Conservation (phyloP, 2,113 vertebrate species). For the Microcebus murinus region DNA sequence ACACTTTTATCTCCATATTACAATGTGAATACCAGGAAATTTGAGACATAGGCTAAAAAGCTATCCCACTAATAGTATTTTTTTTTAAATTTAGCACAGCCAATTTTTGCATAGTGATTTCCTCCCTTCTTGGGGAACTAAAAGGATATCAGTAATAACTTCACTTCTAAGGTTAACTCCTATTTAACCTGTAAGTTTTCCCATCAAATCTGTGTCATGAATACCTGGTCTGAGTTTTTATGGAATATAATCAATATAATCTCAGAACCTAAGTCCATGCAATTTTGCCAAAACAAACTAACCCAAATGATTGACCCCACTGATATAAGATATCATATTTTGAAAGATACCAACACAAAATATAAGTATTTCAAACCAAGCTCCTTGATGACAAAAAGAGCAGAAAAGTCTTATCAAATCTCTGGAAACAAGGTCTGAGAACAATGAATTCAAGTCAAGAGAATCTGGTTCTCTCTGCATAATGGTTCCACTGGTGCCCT, state of each 20-base stretch:
- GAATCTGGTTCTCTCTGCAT: not conserved
- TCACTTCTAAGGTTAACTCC: not conserved
- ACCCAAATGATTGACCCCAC: constrained; percentile 57
- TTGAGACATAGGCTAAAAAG: not conserved
- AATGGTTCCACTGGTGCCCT: not conserved
- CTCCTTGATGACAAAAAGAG: constrained; percentile 71
- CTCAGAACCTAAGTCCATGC: constrained; percentile 33
- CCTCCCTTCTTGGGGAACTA: not conserved
- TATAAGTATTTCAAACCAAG: constrained; percentile 66
- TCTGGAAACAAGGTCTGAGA: constrained; percentile 45
- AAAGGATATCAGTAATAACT: not conserved
- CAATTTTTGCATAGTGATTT: not conserved
- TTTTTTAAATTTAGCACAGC: not conserved
- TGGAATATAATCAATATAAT: constrained; percentile 58
- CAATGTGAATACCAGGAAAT: constrained; percentile 4
- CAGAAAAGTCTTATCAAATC: constrained; percentile 61
- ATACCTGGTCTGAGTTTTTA: constrained; percentile 58
- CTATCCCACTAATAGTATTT: not conserved
- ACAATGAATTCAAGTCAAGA: constrained; percentile 53
- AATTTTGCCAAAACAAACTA: constrained; percentile 74
- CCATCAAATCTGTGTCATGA: constrained; percentile 41
- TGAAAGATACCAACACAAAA: constrained; percentile 68
- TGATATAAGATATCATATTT: constrained; percentile 73
- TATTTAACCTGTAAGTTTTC: constrained; percentile 22
- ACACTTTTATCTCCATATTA: constrained; percentile 16